Evolutionary conservation across 2,113 vertebrate species (phyloP), one percentile per base, ranked within the genome.

Genomic region (Plotosus lineatus): DNA sequence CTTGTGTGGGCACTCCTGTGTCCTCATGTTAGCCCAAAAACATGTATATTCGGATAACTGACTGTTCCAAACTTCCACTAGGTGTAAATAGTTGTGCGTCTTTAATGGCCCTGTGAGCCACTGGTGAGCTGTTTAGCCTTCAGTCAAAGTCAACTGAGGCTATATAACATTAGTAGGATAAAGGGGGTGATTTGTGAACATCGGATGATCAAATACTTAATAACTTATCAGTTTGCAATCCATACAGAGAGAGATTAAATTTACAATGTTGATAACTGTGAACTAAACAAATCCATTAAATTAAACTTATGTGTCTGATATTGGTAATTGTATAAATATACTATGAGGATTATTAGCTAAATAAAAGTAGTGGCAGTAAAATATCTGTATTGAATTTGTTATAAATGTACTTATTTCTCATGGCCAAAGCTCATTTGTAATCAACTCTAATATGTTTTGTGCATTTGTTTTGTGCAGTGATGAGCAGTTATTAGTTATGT

Each of bases 271-370:
- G 79, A 84, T 86, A 82, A 88, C 85, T 87, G 84, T 60, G 83
- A 77, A 85, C 75, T 82, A 82, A 86, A 85, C 77, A 84, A 76
- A 73, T 42, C 77, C 78, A 68, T 68, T 72, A 78, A 84, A 73
- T 76, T 79, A 88, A 89, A 87, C 89, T 66, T 65, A 73, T 83
- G 78, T 86, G 82, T 83, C 86, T 88, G 86, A 82, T 83, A 85
- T 85, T 88, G 87, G 72, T 83, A 83, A 58, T 63, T 87, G 63
- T 88, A 82, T n/a, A 86, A 85, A 81, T 82, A 31, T 81, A 79
- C 60, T 63, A 68, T 79, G 69, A 81, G 81, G 11, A 21, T 78
- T 55, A 85, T 86, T 83, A 83, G 58, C 72, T 66, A 80, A 86
- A 86, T 88, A 44, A 87, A 84, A 60, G 26, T 40, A 23, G 60